phyloP scores from a whole-genome alignment of 2,888 invertebrate species.

The Oligia latruncula region DNA sequence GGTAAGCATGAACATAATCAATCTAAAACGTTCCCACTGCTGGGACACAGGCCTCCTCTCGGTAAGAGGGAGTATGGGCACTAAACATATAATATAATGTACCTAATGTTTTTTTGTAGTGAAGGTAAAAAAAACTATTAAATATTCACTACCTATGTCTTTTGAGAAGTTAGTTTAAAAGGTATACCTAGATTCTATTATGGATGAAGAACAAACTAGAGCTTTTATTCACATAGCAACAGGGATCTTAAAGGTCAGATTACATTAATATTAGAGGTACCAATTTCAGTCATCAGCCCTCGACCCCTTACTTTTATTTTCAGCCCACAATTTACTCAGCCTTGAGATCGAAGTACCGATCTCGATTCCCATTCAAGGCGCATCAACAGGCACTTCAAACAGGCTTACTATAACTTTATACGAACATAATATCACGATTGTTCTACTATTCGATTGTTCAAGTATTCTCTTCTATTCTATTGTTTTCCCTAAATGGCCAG shows the following conservation, averaged over 20 bases:
- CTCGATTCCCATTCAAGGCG: not conserved
- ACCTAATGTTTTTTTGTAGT: not conserved
- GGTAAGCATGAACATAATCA: not conserved
- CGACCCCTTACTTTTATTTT: constrained; percentile 4
- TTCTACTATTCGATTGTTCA: too few relatives aligned
- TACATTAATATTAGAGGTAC: not conserved
- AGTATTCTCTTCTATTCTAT: too few relatives aligned
- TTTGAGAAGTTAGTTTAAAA: not conserved
- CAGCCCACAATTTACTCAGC: not conserved
- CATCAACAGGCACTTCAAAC: not conserved
- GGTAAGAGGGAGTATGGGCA: not conserved
- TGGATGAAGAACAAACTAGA: not conserved
- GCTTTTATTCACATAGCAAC: not conserved
- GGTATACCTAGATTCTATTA: not conserved
- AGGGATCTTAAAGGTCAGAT: not conserved
- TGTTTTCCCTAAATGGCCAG: not conserved
- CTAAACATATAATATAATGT: not conserved
- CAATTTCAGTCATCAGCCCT: not conserved
- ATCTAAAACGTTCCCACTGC: not conserved
- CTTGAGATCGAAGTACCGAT: not conserved
- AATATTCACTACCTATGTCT: not conserved
- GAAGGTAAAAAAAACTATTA: not conserved
- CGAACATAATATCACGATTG: not conserved
- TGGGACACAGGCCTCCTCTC: not conserved
- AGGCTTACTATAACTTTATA: not conserved